Evolutionary conservation across 2,888 invertebrate genomes (phyloP).

Genomic region (Drosophila histrio): DNA sequence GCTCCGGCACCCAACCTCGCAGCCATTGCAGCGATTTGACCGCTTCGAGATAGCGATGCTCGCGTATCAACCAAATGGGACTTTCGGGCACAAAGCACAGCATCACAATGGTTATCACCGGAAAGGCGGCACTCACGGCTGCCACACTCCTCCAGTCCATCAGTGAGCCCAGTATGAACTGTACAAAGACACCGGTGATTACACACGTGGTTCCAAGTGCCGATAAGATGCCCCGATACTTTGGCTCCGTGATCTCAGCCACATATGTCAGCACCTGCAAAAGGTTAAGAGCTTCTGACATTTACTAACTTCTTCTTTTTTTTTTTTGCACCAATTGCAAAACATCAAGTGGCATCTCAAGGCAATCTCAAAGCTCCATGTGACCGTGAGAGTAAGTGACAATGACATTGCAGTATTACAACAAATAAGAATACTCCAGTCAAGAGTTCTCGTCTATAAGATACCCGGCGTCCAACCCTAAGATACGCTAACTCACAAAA

Average conservation of each 20-base stretch:
- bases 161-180: slow-evolving; percentile 90
- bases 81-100: slow-evolving; percentile 92
- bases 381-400: slow-evolving; percentile 3
- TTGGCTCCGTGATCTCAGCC: slow-evolving; percentile 92
- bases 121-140: slow-evolving; percentile 88
- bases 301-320: no score
- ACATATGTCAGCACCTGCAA: slow-evolving; percentile 91
- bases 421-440: no score
- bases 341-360: slow-evolving; percentile 15
- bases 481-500: no score
- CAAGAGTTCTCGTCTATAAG: neutral
- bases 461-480: no score
- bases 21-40: slow-evolving; percentile 90
- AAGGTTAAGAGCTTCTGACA: slow-evolving; percentile 12
- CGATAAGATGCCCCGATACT: slow-evolving; percentile 88
- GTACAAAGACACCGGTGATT: slow-evolving; percentile 90
- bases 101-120: slow-evolving; percentile 87
- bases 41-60: slow-evolving; percentile 88
- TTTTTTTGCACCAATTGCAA: no score
- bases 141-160: slow-evolving; percentile 90
- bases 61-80: slow-evolving; percentile 91
- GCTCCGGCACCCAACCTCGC: slow-evolving; percentile 89
- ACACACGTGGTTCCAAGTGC: slow-evolving; percentile 91
- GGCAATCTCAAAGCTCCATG: neutral
- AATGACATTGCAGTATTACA: slow-evolving; percentile 16